Base-by-base conservation (phyloP, 2,888 invertebrate genomes). In the Tipula unca region DNA sequence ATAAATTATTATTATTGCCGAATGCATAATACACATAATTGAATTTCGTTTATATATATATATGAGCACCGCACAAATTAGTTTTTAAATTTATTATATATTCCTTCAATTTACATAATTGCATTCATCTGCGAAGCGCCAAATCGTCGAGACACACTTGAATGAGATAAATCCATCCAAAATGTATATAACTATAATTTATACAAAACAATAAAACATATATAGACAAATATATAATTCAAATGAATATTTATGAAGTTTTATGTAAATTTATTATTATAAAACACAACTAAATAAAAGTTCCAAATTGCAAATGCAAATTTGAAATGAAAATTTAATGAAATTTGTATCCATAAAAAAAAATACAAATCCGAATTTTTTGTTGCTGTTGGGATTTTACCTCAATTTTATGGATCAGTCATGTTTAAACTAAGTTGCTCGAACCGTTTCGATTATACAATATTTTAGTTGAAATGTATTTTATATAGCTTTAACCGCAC, bases 181-280 rank as follows among this genome's bases (percentile, higher is more conserved):
- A 69, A 69, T 25, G n/a, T 48, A 32, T 2, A 32, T 6, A 32
- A 32, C 4, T 32, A 32, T 6, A 32, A 32, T 48, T 3, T n/a
- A 42, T n/a, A 48, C n/a, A 48, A 48, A 48, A 48, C n/a, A 69
- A 69, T 69, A 69, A 69, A 69, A 69, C 10, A 10, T 10, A n/a
- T n/a, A n/a, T n/a, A n/a, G n/a, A n/a, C n/a, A 69, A 25, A 25
- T 69, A 25, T 69, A 69, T 54, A 25, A 69, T 69, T 3, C 69
- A 69, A 69, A 69, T 69, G 69, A 69, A 69, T 69, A 69, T 69
- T 69, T 69, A 69, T 69, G 25, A 69, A 69, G 69, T 69, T 48
- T 48, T 48, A 48, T 48, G 48, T 48, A 48, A 48, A 48, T 48
- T 48, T 48, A 48, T 48, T 17, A 48, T 17, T 17, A 6, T 48